Conservation (phyloP, 2,113 vertebrate species). For the Odocoileus virginianus region DNA sequence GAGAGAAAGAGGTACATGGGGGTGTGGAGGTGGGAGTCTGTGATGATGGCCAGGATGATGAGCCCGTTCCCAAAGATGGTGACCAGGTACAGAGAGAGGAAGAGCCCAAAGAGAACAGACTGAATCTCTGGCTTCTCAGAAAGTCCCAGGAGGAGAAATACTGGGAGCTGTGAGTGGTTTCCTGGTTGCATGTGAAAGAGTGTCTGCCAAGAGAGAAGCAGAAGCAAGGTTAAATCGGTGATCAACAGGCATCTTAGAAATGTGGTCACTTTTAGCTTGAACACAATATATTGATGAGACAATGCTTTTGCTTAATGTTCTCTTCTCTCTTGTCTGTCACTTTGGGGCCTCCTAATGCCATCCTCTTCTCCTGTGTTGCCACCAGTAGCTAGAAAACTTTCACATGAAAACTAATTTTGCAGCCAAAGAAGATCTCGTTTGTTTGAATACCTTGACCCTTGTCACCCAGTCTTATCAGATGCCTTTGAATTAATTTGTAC, state of each 20-base stretch:
- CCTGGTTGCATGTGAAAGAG: neutral
- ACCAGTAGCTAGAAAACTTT: neutral
- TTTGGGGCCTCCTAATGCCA: neutral
- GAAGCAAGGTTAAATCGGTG: neutral
- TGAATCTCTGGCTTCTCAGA: slow-evolving; percentile 5
- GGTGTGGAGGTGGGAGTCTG: neutral
- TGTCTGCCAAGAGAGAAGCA: neutral
- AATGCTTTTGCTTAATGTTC: neutral
- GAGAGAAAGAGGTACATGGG: slow-evolving; percentile 27
- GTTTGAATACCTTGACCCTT: neutral
- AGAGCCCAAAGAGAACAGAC: neutral
- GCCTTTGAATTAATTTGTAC: neutral
- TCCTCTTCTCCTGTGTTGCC: neutral
- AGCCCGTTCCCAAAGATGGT: neutral
- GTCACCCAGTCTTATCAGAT: neutral
- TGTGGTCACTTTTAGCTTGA: neutral
- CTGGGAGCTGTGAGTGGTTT: neutral
- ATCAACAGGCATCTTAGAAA: neutral
- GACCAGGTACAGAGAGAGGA: neutral
- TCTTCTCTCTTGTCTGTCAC: neutral
- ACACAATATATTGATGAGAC: neutral
- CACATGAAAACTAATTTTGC: neutral
- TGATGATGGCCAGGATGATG: neutral
- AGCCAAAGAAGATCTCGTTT: neutral
- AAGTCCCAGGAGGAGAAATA: slow-evolving; percentile 34